Base-by-base conservation (phyloP, 1,140 invertebrate species). In the Lineus longissimus region DNA sequence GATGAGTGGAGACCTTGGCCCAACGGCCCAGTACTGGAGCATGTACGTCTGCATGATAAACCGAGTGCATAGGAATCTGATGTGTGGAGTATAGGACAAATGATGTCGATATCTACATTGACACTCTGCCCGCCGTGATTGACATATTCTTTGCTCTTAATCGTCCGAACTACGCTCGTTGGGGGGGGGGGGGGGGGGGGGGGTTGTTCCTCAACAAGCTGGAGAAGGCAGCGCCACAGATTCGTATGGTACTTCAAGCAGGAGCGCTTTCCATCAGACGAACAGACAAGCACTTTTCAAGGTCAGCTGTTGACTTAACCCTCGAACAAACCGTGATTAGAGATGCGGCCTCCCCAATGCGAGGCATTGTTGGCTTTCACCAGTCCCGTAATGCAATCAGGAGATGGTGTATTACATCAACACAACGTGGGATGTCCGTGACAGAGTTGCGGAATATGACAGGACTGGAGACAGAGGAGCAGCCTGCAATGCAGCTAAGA, bases 131-230 rank as follows among this genome's bases (percentile, higher is more conserved):
- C 6, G 19, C 9, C n/a, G 9, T 51, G n/a, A 27, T 51, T 19
- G 47, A 51, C 9, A n/a, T 51, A 19, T 51, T 51, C 47, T 51
- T 51, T 27, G 47, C 47, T n/a, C 47, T 51, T n/a, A 51, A 51
- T n/a, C 6, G 47, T 6, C 47, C n/a, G 6, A 51, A 51, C 25
- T 51, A 51, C n/a, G 47, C 47, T 51, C 47, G 47, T 51, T 51
- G 47, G 47, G 33, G 33, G 4, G 33, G 4, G 4, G 47, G 33
- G 33, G 4, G 33, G 4, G 4, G n/a, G n/a, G 40, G 40, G 40
- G 19, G 11, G 19, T n/a, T 19, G 6, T 51, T 7, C n/a, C 47
- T 51, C 19, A 27, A 51, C 19, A 4, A 51, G 19, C 47, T 51
- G 47, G 25, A 27, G 25, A 51, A 51, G 4, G 19, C 25, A 23